Evolutionary conservation across 1,140 invertebrate genomes (phyloP).

Genomic region (Sitobion miscanthi): DNA sequence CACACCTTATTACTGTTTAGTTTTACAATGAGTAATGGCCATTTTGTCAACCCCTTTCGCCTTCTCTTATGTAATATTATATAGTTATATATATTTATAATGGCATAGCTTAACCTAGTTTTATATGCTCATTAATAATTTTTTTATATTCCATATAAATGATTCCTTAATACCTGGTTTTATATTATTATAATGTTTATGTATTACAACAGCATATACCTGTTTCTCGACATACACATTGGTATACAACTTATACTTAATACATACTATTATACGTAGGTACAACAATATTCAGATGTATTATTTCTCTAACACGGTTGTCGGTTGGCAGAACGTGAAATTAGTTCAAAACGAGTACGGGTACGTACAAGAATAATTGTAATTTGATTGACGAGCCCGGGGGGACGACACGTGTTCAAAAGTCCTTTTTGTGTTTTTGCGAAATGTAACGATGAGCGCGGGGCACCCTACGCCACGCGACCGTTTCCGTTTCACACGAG

Average conservation of each 20-base stretch:
- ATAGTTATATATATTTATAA: neutral
- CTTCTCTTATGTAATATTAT: neutral
- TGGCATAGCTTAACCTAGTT: neutral
- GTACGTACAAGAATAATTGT: slow-evolving; percentile 39
- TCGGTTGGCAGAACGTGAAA: neutral
- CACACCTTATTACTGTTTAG: neutral
- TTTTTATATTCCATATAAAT: no score
- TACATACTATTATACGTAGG: neutral
- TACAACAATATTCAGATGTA: neutral
- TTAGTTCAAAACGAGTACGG: slow-evolving; percentile 30
- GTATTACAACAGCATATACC: neutral
- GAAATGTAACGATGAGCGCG: neutral
- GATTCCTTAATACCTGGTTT: neutral
- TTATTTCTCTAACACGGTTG: neutral
- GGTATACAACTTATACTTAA: neutral
- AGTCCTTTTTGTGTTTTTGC: slow-evolving; percentile 41
- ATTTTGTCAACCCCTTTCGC: neutral
- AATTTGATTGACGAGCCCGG: slow-evolving; percentile 53
- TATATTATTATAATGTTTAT: neutral
- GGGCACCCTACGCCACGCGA: slow-evolving; percentile 40
- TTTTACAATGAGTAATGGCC: neutral
- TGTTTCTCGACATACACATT: neutral
- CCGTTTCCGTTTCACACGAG: slow-evolving; percentile 55
- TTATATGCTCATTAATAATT: neutral
- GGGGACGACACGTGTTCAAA: slow-evolving; percentile 39